Evolutionary conservation across 2,797 vertebrate genomes (phyloP).

Genomic region (Vireo griseus): DNA sequence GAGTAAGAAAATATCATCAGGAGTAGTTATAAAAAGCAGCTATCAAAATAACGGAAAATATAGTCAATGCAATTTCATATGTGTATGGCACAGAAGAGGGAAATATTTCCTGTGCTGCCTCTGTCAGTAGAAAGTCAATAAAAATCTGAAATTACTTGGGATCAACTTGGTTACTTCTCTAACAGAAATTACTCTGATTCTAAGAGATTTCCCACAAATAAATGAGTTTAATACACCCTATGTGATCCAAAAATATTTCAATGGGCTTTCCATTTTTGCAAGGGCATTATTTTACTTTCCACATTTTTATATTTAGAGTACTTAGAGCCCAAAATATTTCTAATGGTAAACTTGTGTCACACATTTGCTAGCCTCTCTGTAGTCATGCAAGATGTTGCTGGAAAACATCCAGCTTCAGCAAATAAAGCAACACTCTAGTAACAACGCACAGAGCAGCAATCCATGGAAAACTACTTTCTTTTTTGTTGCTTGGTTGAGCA

Average conservation of each 20-base stretch:
- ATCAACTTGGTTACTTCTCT: not conserved
- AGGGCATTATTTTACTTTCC: not conserved
- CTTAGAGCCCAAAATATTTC: not conserved
- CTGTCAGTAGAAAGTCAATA: not conserved
- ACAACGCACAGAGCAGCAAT: not conserved
- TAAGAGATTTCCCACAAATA: not conserved
- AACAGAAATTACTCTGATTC: not conserved
- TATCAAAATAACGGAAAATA: not conserved
- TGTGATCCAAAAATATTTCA: not conserved
- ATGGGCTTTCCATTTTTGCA: not conserved
- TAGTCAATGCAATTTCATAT: not conserved
- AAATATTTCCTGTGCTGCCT: not conserved
- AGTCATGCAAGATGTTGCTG: not conserved
- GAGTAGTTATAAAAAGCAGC: not conserved
- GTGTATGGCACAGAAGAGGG: not conserved
- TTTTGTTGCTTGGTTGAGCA: not conserved
- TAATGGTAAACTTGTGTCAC: not conserved
- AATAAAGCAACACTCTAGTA: not conserved
- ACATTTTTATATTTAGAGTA: not conserved
- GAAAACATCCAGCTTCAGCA: not conserved
- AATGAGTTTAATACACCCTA: not conserved
- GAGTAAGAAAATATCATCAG: not conserved
- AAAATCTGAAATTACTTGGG: not conserved
- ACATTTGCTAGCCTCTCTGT: not conserved
- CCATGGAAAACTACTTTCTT: not conserved